Conservation (phyloP, 2,888 invertebrate genomes). For the Labia minor region DNA sequence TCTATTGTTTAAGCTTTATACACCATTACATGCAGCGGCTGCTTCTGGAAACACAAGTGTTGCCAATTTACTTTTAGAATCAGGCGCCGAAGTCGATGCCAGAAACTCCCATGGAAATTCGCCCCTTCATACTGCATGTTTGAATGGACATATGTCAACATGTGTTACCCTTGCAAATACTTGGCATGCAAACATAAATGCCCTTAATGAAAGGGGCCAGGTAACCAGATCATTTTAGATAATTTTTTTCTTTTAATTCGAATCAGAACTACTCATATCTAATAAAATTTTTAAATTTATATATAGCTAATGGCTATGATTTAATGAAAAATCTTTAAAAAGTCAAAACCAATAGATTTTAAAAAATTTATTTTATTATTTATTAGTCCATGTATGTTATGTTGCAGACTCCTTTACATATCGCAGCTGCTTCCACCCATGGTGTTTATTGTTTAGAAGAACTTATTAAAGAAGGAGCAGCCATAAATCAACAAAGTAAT, state of each 20-base stretch:
- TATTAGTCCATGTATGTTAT: too few relatives aligned
- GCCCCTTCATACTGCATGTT: conserved; percentile 48
- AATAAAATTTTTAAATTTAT: too few relatives aligned
- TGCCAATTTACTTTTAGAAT: conserved; percentile 39
- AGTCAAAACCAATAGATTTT: neutral
- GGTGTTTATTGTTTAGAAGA: conserved; percentile 49
- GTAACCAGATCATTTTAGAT: conserved; percentile 31
- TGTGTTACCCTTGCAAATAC: conserved; percentile 41
- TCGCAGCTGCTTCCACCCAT: conserved; percentile 48
- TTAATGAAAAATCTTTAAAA: neutral
- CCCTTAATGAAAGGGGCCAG: conserved; percentile 44
- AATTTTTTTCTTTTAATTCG: neutral
- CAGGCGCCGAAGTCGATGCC: conserved; percentile 46
- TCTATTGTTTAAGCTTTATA: conserved; percentile 37
- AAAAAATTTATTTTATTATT: too few relatives aligned
- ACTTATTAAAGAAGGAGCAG: conserved; percentile 42
- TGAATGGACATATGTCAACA: conserved; percentile 47
- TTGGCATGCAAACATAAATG: conserved; percentile 41
- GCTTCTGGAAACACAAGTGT: conserved; percentile 42
- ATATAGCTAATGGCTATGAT: too few relatives aligned
- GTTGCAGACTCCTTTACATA: conserved; percentile 48
- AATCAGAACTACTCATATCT: neutral
- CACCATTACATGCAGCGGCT: conserved; percentile 51
- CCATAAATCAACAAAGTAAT: conserved; percentile 44
- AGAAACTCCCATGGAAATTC: conserved; percentile 49